Evolutionary conservation across 2,113 vertebrate species (phyloP), one percentile per base, ranked within the genome.

Genomic region (Caretta caretta): DNA sequence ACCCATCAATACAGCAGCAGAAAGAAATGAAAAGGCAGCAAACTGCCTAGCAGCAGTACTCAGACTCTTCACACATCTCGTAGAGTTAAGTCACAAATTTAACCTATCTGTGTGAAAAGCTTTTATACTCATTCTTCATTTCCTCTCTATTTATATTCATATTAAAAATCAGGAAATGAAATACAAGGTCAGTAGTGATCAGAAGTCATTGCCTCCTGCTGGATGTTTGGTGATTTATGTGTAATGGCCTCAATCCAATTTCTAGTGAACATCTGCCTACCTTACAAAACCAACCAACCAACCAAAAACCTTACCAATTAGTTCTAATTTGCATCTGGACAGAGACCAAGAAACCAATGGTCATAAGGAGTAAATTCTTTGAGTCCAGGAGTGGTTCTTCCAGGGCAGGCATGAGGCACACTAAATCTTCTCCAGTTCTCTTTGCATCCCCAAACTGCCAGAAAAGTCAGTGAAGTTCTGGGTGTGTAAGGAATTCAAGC

Each of bases 81-180:
- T 20, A 42, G 17, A 8, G 31, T 25, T 13, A 69, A 38, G 25
- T 85, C 49, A 11, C 51, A 9, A 27, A 83, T 8, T 22, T 14
- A 57, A 78, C 0, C 0, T 38, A 29, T 46, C 76, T 87, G 27
- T 54, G 50, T 51, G 83, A 57, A 90, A 86, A 16, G 27, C 46
- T 86, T 83, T 20, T 6, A 11, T 46, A 11, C 5, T 69, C 62
- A 5, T 0, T 1, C 10, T 87, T 79, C 10, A 65, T 80, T 62
- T 65, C 75, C 56, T 42, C 78, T 35, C n/a, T 54, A 31, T 79
- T 13, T 46, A 20, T 4, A 6, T 19, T 56, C 9, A 0, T 3
- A 17, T 5, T 35, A 46, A 78, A 54, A 84, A 84, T 48, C 53
- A 83, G 59, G 56, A 86, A 75, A 86, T n/a, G 42, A 48, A 81